Conservation (phyloP, 2,113 vertebrate genomes). For the Cebidichthys violaceus region DNA sequence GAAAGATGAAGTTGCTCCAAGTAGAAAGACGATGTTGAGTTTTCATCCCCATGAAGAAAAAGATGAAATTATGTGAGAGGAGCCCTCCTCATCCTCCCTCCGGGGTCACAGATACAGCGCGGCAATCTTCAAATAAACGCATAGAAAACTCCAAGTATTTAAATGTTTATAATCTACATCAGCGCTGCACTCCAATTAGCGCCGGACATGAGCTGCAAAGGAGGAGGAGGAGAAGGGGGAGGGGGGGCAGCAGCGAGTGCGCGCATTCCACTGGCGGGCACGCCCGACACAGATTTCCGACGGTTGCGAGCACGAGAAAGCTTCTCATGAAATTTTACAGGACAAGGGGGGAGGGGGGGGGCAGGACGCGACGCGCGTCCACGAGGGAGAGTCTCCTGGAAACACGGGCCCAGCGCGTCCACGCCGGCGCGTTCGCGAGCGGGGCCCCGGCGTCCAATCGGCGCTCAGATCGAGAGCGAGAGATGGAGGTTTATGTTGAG, state of each 20-base stretch:
- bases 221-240: not conserved
- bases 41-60: constrained; percentile 14
- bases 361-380: constrained; percentile 26
- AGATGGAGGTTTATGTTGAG: constrained; percentile 57
- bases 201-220: constrained; percentile 21
- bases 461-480: constrained; percentile 35
- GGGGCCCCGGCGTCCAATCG: constrained; percentile 66
- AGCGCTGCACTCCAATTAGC: constrained; percentile 47
- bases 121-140: not conserved
- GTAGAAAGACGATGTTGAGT: not conserved
- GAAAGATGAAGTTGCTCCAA: constrained; percentile 27
- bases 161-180: constrained; percentile 35
- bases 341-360: too few species aligned
- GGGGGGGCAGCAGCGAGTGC: constrained; percentile 24
- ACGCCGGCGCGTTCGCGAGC: constrained; percentile 54
- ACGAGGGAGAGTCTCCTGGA: constrained; percentile 72
- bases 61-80: not conserved
- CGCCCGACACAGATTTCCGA: constrained; percentile 58
- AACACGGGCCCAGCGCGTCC: constrained; percentile 61
- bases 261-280: constrained; percentile 74
- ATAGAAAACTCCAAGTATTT: not conserved
- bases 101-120: fast-evolving
- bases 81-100: not conserved
- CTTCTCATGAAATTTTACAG: not conserved
- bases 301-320: constrained; percentile 37